Evolutionary conservation across 2,888 invertebrate species (phyloP).

Genomic region (Cerastis rubricosa): DNA sequence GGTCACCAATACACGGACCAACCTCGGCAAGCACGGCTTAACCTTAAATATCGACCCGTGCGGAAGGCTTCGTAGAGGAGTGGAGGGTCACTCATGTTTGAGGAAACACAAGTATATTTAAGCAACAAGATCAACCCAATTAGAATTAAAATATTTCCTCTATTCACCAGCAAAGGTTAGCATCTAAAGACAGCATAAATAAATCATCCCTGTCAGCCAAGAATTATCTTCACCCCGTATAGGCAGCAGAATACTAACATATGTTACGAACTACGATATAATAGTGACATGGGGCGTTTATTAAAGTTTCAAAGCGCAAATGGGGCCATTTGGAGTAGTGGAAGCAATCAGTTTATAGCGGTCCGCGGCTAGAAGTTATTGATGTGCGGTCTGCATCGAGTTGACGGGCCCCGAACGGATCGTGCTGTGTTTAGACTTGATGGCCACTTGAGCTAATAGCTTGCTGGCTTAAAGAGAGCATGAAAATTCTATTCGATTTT

Average conservation of each 20-base stretch:
- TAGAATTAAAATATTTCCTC: constrained; percentile 35
- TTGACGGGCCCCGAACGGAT: constrained; percentile 73
- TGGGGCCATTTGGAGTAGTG: constrained; percentile 73
- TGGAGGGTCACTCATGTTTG: too few species aligned
- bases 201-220: constrained; percentile 25
- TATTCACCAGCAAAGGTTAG: constrained; percentile 8
- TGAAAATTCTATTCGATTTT: not conserved
- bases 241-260: constrained; percentile 56
- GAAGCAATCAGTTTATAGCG: constrained; percentile 86
- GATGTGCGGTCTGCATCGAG: constrained; percentile 80
- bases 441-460: constrained; percentile 43
- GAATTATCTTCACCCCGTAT: constrained; percentile 46
- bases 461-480: constrained; percentile 16
- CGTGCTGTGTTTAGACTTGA: constrained; percentile 70
- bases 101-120: not conserved
- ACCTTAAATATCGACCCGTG: too few species aligned
- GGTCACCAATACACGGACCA: too few species aligned
- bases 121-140: constrained; percentile 31
- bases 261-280: constrained; percentile 52
- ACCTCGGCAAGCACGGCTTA: too few species aligned
- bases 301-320: constrained; percentile 69
- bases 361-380: constrained; percentile 79
- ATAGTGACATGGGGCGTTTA: constrained; percentile 60
- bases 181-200: constrained; percentile 35
- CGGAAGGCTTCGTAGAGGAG: too few species aligned